Evolutionary conservation across 2,888 invertebrate species (phyloP).

Genomic region (Pyrochroa serraticornis): DNA sequence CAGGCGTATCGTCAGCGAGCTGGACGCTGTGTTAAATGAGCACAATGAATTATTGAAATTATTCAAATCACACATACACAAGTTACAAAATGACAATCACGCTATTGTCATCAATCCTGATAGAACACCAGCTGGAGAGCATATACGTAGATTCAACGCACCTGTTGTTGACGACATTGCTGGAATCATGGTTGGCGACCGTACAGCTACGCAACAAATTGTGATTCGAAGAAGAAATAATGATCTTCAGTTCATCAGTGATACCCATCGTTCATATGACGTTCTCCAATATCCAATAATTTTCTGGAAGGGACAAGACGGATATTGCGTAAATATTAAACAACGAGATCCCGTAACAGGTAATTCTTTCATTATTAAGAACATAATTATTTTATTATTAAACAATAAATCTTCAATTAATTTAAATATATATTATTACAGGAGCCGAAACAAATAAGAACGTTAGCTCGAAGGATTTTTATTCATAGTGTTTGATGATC

Average conservation of each 20-base stretch:
- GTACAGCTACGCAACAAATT: conserved; percentile 33
- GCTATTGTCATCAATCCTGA: conserved; percentile 43
- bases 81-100: conserved; percentile 43
- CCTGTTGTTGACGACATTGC: conserved; percentile 45
- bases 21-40: conserved; percentile 41
- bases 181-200: conserved; percentile 43
- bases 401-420: background rate
- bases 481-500: conserved; percentile 44
- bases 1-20: conserved; percentile 36
- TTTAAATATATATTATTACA: conserved; percentile 14
- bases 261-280: conserved; percentile 41
- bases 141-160: conserved; percentile 49
- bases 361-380: conserved; percentile 21
- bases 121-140: conserved; percentile 47
- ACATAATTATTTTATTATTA: background rate
- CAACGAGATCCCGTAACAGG: conserved; percentile 27
- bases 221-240: conserved; percentile 38
- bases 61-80: conserved; percentile 39
- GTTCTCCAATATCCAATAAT: conserved; percentile 44
- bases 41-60: conserved; percentile 46
- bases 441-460: conserved; percentile 36
- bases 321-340: conserved; percentile 35
- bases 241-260: conserved; percentile 36
- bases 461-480: conserved; percentile 39
- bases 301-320: conserved; percentile 40